phyloP scores from a whole-genome alignment of 2,113 vertebrate genomes.

The Colius striatus region DNA sequence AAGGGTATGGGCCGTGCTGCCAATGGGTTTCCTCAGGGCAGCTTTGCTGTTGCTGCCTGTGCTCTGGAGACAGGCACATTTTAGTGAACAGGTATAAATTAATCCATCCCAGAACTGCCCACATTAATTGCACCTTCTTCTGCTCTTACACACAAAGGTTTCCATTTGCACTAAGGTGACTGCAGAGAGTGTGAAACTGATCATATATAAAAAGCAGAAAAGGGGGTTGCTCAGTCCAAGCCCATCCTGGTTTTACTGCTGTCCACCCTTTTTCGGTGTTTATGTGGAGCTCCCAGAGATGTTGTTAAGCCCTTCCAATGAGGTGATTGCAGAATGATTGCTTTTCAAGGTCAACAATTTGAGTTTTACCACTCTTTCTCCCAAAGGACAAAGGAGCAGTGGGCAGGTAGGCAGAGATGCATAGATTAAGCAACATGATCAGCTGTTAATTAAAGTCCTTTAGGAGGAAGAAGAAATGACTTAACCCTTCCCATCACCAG shows the following conservation, averaged over 20 bases:
- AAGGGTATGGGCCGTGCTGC: fast-evolving
- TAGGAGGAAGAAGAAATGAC: neutral
- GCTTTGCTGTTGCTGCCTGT: neutral
- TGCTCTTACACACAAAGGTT: neutral
- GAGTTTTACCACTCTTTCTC: constrained; percentile 46
- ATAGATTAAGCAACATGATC: constrained; percentile 51
- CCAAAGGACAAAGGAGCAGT: constrained; percentile 41
- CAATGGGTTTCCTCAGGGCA: neutral
- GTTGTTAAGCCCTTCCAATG: constrained; percentile 15
- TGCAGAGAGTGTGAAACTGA: neutral
- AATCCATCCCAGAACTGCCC: neutral
- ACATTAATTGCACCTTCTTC: neutral
- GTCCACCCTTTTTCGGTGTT: neutral
- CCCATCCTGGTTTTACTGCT: constrained; percentile 17
- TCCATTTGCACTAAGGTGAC: neutral
- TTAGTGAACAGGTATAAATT: neutral
- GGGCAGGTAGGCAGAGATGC: constrained; percentile 48
- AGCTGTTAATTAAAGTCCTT: constrained; percentile 44
- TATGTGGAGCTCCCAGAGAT: neutral
- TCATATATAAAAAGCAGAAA: neutral
- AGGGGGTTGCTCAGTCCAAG: neutral
- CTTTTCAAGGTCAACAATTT: constrained; percentile 56
- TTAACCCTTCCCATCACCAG: constrained; percentile 43
- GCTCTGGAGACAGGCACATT: neutral
- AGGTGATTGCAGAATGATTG: constrained; percentile 45